phyloP scores from a whole-genome alignment of 2,888 invertebrate species.

The Spilarctia lutea region DNA sequence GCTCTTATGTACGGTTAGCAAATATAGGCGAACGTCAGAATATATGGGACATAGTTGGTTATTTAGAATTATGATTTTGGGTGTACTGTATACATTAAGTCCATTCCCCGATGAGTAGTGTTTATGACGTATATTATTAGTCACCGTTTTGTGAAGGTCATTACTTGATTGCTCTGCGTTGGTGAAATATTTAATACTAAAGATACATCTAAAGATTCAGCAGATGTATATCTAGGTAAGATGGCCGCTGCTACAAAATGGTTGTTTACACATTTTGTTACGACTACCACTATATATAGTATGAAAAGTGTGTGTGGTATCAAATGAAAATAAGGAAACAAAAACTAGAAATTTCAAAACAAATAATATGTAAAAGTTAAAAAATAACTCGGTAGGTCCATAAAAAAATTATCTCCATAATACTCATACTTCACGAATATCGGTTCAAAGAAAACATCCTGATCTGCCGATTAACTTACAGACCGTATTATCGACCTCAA shows the following conservation, averaged over 20 bases:
- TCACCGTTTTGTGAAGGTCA: neutral
- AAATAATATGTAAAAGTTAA: too few relatives aligned
- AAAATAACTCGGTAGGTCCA: too few relatives aligned
- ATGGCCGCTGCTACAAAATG: too few relatives aligned
- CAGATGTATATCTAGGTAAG: too few relatives aligned
- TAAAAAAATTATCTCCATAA: too few relatives aligned
- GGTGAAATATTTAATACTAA: neutral
- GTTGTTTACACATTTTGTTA: too few relatives aligned
- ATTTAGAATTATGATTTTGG: constrained; percentile 21
- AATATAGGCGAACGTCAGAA: constrained; percentile 38
- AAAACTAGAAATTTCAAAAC: too few relatives aligned
- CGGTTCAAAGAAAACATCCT: neutral
- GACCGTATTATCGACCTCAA: neutral
- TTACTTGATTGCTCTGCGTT: neutral
- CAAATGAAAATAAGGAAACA: too few relatives aligned
- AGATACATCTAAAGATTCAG: neutral
- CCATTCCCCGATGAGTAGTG: constrained; percentile 4
- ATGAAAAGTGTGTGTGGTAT: too few relatives aligned
- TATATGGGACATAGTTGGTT: constrained; percentile 32
- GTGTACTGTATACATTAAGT: constrained; percentile 4
- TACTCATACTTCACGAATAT: too few relatives aligned
- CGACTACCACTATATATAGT: too few relatives aligned
- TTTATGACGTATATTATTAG: neutral
- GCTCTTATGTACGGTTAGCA: constrained; percentile 47
- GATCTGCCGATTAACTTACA: neutral